These are phyloP conservation scores for Dendrophyllia cribrosa DNA, from an alignment of 64 coral and sea anemone species.

Conservation along the genomic window DNA sequence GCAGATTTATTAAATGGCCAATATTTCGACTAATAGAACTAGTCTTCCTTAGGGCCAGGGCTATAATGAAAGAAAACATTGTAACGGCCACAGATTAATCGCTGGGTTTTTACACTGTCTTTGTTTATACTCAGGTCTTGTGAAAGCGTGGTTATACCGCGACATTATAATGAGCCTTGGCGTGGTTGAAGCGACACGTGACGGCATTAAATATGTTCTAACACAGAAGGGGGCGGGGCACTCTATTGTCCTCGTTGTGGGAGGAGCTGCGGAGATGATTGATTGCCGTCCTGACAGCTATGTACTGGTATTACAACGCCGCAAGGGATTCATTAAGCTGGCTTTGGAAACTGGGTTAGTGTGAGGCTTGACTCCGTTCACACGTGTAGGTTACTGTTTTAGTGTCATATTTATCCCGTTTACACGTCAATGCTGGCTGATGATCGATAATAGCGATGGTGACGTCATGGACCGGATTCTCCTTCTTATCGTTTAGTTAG, in stretches of 20 bases:
- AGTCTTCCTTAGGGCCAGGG: no score
- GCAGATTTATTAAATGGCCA: no score
- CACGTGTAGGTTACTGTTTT: no score
- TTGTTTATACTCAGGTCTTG: background rate
- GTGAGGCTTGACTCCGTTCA: background rate
- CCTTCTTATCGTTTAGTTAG: no score
- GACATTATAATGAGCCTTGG: constrained; percentile 70
- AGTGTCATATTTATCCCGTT: no score
- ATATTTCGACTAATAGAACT: no score
- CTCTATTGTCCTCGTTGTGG: constrained; percentile 61
- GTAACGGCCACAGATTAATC: background rate
- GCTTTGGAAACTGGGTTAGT: constrained; percentile 75
- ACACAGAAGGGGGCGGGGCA: constrained; percentile 57
- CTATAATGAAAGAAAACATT: no score
- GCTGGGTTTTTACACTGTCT: background rate
- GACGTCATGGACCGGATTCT: no score
- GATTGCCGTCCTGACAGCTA: constrained; percentile 30
- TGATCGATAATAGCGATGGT: no score
- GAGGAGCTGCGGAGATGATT: constrained; percentile 51
- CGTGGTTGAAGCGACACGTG: constrained; percentile 47
- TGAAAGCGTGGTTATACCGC: constrained; percentile 47
- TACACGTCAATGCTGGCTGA: no score
- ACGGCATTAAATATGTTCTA: constrained; percentile 37
- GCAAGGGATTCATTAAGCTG: constrained; percentile 73
- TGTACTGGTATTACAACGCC: constrained; percentile 30